A percentile compares a stretch with the other conserved stretches of the same genome.
These are phyloP conservation scores for Musca vetustissima DNA, from an alignment of 1,140 invertebrate species.

Conservation along the genomic window DNA sequence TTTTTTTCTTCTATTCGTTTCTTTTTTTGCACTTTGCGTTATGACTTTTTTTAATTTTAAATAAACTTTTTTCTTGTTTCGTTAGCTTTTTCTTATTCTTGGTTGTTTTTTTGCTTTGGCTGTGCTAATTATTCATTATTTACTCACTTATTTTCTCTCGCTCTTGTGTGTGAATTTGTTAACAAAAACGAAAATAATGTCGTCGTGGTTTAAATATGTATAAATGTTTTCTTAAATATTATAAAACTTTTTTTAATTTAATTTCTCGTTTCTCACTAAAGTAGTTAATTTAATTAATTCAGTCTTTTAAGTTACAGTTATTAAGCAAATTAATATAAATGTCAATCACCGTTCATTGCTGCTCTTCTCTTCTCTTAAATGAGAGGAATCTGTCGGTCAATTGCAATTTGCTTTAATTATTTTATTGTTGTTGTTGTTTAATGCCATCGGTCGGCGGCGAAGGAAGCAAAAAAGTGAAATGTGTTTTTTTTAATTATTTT, in stretches of 20 bases:
- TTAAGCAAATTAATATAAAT: slow-evolving; percentile 8
- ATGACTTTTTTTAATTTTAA: too few relatives aligned
- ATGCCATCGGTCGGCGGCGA: too few relatives aligned
- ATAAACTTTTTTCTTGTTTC: too few relatives aligned
- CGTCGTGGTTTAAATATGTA: slow-evolving; percentile 13
- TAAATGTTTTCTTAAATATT: not conserved
- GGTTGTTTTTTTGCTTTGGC: not conserved
- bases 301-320: slow-evolving; percentile 14
- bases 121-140: slow-evolving; percentile 23
- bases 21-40: too few relatives aligned
- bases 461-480: too few relatives aligned
- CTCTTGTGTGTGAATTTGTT: not conserved
- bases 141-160: not conserved
- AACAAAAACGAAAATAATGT: slow-evolving; percentile 14
- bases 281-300: slow-evolving; percentile 14
- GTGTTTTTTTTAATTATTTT: too few relatives aligned
- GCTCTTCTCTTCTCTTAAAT: too few relatives aligned
- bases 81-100: too few relatives aligned
- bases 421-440: too few relatives aligned
- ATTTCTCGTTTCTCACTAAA: not conserved
- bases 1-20: too few relatives aligned
- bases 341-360: not conserved
- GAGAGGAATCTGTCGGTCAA: too few relatives aligned
- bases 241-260: not conserved
- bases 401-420: too few relatives aligned